phyloP scores from a whole-genome alignment of 1,140 invertebrate genomes.

The Homalodisca vitripennis region DNA sequence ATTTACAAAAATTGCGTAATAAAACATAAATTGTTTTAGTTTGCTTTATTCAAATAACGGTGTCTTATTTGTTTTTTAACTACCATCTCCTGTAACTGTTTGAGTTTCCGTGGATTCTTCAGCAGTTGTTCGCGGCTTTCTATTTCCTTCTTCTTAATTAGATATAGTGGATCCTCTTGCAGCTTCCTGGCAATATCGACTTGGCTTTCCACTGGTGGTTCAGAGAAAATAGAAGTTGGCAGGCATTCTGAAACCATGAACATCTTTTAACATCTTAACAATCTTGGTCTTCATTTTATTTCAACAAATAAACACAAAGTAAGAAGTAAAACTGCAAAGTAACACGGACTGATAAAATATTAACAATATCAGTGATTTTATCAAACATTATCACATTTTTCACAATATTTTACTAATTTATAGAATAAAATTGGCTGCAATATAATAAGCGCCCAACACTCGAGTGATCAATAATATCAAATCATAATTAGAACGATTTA shows the following conservation, averaged over 20 bases:
- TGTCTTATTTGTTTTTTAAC: too few relatives aligned
- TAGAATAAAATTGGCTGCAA: too few relatives aligned
- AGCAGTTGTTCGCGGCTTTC: constrained; percentile 75
- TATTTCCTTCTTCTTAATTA: constrained; percentile 82
- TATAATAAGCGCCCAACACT: too few relatives aligned
- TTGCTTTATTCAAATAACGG: too few relatives aligned
- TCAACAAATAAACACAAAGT: neutral
- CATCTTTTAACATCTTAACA: too few relatives aligned
- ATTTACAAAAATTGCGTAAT: too few relatives aligned
- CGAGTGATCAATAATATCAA: too few relatives aligned
- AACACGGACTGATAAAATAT: neutral
- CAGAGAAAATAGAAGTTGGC: constrained; percentile 18
- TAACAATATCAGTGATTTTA: neutral
- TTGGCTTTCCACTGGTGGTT: neutral
- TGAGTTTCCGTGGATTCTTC: constrained; percentile 88
- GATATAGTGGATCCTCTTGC: constrained; percentile 85
- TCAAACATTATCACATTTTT: neutral
- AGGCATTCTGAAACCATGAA: constrained; percentile 9
- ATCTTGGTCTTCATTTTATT: too few relatives aligned
- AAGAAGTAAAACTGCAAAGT: neutral
- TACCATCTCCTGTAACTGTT: constrained; percentile 77
- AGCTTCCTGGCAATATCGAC: constrained; percentile 61
- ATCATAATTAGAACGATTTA: too few relatives aligned
- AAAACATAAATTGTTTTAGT: too few relatives aligned
- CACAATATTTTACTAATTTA: too few relatives aligned